Evolutionary conservation across 2,113 vertebrate species (phyloP).

Genomic region (Paradisaea rubra): DNA sequence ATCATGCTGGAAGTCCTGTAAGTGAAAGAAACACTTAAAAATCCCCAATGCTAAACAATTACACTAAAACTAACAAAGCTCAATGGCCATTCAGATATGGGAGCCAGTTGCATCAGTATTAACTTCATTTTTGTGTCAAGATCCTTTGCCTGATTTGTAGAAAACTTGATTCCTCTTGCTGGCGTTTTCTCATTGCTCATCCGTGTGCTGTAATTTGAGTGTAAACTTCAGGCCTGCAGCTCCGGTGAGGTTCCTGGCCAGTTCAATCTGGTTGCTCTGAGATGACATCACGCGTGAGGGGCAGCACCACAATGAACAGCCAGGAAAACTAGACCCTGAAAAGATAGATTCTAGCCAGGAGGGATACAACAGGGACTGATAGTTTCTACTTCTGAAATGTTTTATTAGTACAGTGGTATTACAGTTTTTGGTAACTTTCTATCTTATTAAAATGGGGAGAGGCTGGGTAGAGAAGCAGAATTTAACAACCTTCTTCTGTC

Average conservation of each 20-base stretch:
- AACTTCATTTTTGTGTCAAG: background rate
- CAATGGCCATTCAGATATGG: accelerated
- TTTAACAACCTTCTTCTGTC: background rate
- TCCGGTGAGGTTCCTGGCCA: conserved; percentile 72
- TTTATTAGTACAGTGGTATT: background rate
- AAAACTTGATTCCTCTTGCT: background rate
- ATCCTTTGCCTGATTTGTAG: background rate
- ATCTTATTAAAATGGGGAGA: background rate
- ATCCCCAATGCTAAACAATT: background rate
- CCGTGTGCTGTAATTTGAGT: conserved; percentile 65
- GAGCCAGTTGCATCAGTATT: background rate
- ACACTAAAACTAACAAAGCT: background rate
- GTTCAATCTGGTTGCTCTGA: conserved; percentile 83
- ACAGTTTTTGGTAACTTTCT: background rate
- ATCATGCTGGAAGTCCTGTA: background rate
- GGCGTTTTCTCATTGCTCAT: background rate
- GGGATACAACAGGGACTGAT: background rate
- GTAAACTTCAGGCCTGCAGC: conserved; percentile 80
- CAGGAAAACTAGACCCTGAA: background rate
- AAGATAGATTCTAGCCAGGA: background rate
- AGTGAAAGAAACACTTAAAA: background rate
- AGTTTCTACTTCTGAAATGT: background rate
- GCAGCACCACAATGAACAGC: conserved; percentile 54
- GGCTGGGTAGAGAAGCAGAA: background rate
- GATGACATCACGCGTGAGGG: conserved; percentile 76